These are phyloP conservation scores for Chrysodeixis includens DNA, from an alignment of 2,888 invertebrate genomes.

Conservation along the genomic window DNA sequence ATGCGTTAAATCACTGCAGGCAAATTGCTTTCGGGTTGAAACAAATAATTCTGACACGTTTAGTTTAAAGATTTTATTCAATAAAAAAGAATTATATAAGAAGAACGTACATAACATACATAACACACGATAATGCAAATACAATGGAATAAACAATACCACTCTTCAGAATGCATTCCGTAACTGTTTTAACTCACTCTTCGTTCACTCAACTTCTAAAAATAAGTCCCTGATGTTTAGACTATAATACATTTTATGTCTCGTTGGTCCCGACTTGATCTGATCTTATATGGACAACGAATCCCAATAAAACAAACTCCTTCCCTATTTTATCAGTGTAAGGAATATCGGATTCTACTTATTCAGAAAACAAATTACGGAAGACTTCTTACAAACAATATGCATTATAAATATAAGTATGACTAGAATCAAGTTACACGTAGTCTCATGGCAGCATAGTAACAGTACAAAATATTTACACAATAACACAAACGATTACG, in stretches of 20 bases:
- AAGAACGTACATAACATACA: constrained; percentile 76
- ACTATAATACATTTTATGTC: constrained; percentile 47
- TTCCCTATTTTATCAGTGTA: constrained; percentile 17
- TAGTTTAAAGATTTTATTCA: constrained; percentile 69
- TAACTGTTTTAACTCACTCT: constrained; percentile 56
- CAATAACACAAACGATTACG: constrained; percentile 44
- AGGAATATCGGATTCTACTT: constrained; percentile 25
- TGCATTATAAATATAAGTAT: constrained; percentile 65
- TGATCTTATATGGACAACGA: constrained; percentile 41
- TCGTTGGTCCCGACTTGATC: constrained; percentile 61
- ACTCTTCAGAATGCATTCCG: constrained; percentile 66
- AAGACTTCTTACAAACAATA: constrained; percentile 60
- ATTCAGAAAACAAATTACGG: constrained; percentile 59
- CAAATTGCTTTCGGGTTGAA: constrained; percentile 17
- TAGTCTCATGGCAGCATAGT: constrained; percentile 65
- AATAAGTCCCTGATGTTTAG: constrained; percentile 55
- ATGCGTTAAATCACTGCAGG: constrained; percentile 21
- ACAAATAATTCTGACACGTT: constrained; percentile 20
- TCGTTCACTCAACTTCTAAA: constrained; percentile 40
- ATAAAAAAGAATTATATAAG: constrained; percentile 74
- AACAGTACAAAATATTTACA: constrained; percentile 51
- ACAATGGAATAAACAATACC: constrained; percentile 78
- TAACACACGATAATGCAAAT: constrained; percentile 79
- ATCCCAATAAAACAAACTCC: constrained; percentile 30
- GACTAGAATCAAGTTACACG: constrained; percentile 75